A percentile compares a stretch with the other conserved stretches of the same genome.
phyloP scores from a whole-genome alignment of 2,888 invertebrate genomes.

The Liposcelis brunnea region DNA sequence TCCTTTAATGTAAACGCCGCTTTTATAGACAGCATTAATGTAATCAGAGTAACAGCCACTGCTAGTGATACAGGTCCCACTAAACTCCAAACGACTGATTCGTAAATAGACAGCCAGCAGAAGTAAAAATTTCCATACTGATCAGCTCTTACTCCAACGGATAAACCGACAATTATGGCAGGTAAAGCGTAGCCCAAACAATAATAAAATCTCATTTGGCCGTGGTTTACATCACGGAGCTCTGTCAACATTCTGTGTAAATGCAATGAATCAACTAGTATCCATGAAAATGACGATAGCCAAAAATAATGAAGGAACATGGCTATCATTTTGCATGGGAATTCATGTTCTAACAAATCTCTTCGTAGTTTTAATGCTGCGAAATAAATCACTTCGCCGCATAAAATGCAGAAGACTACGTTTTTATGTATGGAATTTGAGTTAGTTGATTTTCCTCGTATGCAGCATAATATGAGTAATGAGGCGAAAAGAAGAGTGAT shows the following conservation, averaged over 20 bases:
- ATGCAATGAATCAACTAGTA: slow-evolving; percentile 81
- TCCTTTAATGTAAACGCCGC: slow-evolving; percentile 84
- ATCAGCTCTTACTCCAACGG: slow-evolving; percentile 82
- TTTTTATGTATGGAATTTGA: slow-evolving; percentile 90
- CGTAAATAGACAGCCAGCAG: slow-evolving; percentile 89
- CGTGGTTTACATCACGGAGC: slow-evolving; percentile 91
- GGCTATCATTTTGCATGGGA: slow-evolving; percentile 74
- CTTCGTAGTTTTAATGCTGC: slow-evolving; percentile 70
- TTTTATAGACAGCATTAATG: slow-evolving; percentile 67
- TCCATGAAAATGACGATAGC: slow-evolving; percentile 81
- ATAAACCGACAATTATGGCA: slow-evolving; percentile 75
- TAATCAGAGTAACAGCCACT: slow-evolving; percentile 58
- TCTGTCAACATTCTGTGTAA: slow-evolving; percentile 86
- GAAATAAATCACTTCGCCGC: slow-evolving; percentile 70
- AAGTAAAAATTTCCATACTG: slow-evolving; percentile 89
- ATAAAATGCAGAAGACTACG: slow-evolving; percentile 74
- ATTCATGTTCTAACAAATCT: slow-evolving; percentile 68
- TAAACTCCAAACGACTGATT: slow-evolving; percentile 88
- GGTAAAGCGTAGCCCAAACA: slow-evolving; percentile 85
- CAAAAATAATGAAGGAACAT: slow-evolving; percentile 88
- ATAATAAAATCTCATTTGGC: slow-evolving; percentile 81
- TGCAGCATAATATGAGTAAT: slow-evolving; percentile 60
- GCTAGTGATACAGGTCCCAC: slow-evolving; percentile 75
- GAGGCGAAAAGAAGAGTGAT: slow-evolving; percentile 62
- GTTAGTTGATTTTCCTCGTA: slow-evolving; percentile 70